Conservation (phyloP, 2,888 invertebrate species). For the Hipparchia semele region DNA sequence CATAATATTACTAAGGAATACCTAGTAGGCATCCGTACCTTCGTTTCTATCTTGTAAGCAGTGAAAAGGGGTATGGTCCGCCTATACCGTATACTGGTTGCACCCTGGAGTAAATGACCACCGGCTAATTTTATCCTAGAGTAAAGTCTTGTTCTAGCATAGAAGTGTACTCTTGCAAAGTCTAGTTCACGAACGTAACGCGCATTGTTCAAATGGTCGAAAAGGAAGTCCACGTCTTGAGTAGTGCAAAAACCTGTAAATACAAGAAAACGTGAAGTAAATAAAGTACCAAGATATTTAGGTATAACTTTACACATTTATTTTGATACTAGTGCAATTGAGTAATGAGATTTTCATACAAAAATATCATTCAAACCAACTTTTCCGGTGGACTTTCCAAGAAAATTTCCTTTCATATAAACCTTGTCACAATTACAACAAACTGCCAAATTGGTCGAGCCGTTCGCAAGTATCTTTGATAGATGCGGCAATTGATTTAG, state of each 20-base stretch:
- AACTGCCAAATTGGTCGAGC: too few species aligned
- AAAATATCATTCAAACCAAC: too few species aligned
- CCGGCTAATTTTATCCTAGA: conserved; percentile 82
- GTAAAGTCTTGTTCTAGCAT: conserved; percentile 89
- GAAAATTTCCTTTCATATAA: too few species aligned
- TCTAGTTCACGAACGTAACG: conserved; percentile 94
- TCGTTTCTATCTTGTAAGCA: conserved; percentile 88
- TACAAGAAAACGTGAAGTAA: neutral
- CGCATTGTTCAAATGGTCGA: conserved; percentile 96
- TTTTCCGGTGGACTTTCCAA: too few species aligned
- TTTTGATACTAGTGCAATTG: too few species aligned
- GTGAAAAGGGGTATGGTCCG: conserved; percentile 91
- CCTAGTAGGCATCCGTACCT: conserved; percentile 71
- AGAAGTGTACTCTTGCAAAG: conserved; percentile 93
- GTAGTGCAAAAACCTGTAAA: conserved; percentile 89
- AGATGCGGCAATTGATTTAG: too few species aligned
- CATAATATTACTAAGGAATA: too few species aligned
- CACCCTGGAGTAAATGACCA: conserved; percentile 89
- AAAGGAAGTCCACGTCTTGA: conserved; percentile 92
- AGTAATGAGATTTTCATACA: too few species aligned
- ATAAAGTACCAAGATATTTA: neutral
- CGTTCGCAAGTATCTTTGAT: too few species aligned
- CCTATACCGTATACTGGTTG: conserved; percentile 90
- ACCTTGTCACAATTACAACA: too few species aligned
- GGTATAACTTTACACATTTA: too few species aligned